Evolutionary conservation across 1,140 invertebrate species (phyloP).

Genomic region (Solenopsis fugax): DNA sequence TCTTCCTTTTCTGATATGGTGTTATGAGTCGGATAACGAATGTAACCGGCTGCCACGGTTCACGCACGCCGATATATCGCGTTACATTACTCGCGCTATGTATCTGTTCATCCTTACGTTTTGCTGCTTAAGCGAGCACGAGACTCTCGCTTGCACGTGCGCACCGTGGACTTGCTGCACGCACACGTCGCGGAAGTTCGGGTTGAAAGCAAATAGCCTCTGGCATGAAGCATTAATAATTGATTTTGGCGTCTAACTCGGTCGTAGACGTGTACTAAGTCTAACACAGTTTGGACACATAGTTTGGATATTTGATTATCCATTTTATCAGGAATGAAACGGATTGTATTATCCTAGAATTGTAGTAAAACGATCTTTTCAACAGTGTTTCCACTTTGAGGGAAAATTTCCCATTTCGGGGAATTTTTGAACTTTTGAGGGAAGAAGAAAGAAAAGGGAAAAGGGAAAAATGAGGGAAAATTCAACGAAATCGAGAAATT

Average conservation of each 20-base stretch:
- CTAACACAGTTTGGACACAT: slow-evolving; percentile 20
- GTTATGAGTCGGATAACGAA: slow-evolving; percentile 23
- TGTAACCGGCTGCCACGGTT: slow-evolving; percentile 38
- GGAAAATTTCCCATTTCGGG: too few species aligned
- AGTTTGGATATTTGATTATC: slow-evolving; percentile 69
- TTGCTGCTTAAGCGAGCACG: slow-evolving; percentile 31
- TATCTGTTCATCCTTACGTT: slow-evolving; percentile 33
- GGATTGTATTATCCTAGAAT: neutral
- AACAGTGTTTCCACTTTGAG: neutral
- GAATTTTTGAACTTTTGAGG: too few species aligned
- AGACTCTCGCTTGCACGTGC: slow-evolving; percentile 10
- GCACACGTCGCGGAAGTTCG: slow-evolving; percentile 21
- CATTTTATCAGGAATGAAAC: neutral
- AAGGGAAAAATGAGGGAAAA: too few species aligned
- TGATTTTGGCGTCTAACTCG: slow-evolving; percentile 74
- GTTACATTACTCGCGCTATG: slow-evolving; percentile 52
- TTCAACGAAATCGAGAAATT: too few species aligned
- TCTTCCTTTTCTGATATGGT: slow-evolving; percentile 1
- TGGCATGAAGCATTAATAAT: slow-evolving; percentile 70
- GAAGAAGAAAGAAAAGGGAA: too few species aligned
- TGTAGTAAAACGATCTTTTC: neutral
- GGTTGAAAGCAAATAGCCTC: slow-evolving; percentile 72
- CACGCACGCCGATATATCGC: slow-evolving; percentile 35
- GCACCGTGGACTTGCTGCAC: neutral
- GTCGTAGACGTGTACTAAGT: slow-evolving; percentile 56